Evolutionary conservation across 2,888 invertebrate species (phyloP), one percentile per base, ranked within the genome.

Genomic region (Oligia fasciuncula): DNA sequence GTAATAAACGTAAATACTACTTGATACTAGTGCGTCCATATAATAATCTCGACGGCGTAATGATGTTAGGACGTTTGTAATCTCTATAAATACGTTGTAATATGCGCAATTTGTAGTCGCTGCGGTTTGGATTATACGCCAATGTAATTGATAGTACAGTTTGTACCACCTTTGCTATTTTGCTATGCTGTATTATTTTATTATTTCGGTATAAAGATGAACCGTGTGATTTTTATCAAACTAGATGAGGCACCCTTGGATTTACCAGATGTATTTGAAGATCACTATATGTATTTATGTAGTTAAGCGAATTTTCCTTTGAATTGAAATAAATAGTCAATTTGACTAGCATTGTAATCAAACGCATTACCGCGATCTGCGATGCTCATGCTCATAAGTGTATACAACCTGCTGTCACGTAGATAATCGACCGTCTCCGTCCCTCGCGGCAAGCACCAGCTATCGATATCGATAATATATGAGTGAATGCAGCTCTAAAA

Each of bases 1-100:
- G 87, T 89, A 88, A 88, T 91, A 91, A 91, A 88, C 91, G 88
- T 91, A 88, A 90, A 91, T 90, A 85, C 85, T 77, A 70, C 74
- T 85, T 85, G 76, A 85, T 85, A 86, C 87, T 86, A 85, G 87
- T 87, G 86, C 82, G 80, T 82, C 79, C 73, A 79, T 87, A 85
- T 87, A 85, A 84, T 87, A 81, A 79, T 73, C 78, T 85, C 79
- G 51, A 60, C 60, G 77, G 68, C 43, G 86, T 86, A 86, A 82
- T 86, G 70, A 88, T 66, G 86, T 79, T 77, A 79, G 76, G 80
- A 83, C 81, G 77, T 85, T 85, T 81, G 84, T 82, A 84, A 81
- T 86, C 78, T 83, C 83, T 87, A 80, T 87, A 88, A 87, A 85
- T 85, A 85, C 73, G 79, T 73, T 75, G 80, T 87, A 79, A 82